Percentiles rank a stretch among this genome's conserved stretches.
Conservation (phyloP, 2,113 vertebrate species). For the Ornithorhynchus anatinus region DNA sequence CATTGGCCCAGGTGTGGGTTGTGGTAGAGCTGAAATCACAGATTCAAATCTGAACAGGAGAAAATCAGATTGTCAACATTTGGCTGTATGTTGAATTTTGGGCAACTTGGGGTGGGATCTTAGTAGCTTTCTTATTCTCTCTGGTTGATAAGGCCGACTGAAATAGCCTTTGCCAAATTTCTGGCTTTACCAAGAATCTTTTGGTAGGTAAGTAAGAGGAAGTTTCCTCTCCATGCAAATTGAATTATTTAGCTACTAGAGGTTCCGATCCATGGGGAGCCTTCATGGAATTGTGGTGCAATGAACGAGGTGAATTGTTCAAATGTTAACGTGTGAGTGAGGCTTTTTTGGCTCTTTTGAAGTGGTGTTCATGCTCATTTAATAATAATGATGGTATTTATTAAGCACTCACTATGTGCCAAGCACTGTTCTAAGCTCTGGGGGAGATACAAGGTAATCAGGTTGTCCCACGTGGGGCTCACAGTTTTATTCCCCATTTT, state of each 20-base stretch:
- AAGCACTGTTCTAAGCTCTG: too few species aligned
- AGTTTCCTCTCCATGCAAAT: background rate
- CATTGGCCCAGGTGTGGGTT: background rate
- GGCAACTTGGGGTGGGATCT: background rate
- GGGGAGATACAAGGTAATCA: too few species aligned
- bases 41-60: background rate
- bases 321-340: background rate
- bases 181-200: background rate
- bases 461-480: too few species aligned
- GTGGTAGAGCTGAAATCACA: background rate
- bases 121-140: accelerated
- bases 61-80: background rate
- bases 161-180: background rate
- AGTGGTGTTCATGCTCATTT: too few species aligned
- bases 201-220: background rate
- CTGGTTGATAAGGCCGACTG: background rate
- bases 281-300: too few species aligned
- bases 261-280: too few species aligned
- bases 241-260: background rate
- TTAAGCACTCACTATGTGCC: too few species aligned
- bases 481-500: too few species aligned
- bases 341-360: too few species aligned
- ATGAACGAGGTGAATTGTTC: background rate
- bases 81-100: background rate
- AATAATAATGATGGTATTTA: too few species aligned